Conservation (phyloP, 2,113 vertebrate genomes). For the Serinus canaria region DNA sequence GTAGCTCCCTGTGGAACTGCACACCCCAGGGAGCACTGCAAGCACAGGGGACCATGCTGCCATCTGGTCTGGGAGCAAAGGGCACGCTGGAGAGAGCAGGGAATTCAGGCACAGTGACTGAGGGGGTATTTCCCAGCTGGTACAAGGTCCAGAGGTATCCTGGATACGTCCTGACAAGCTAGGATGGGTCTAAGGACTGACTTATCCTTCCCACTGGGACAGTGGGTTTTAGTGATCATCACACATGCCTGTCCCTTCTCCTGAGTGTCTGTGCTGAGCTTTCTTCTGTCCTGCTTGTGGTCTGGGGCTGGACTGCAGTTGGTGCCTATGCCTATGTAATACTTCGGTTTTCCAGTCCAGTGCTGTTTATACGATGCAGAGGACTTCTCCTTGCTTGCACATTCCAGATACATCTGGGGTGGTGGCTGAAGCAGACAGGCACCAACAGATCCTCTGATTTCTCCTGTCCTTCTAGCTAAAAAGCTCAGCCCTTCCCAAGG, state of each 20-base stretch:
- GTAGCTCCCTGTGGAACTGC: not conserved
- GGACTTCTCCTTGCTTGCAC: not conserved
- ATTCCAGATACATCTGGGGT: not conserved
- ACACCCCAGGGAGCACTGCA: not conserved
- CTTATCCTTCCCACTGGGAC: not conserved
- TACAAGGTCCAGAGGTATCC: not conserved
- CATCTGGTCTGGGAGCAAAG: not conserved
- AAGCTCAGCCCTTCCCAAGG: not conserved
- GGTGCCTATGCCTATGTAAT: not conserved
- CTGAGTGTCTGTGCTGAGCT: not conserved
- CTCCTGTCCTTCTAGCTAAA: not conserved
- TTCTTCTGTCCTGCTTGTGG: not conserved
- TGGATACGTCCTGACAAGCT: not conserved
- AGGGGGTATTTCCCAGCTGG: not conserved
- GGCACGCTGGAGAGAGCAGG: accelerated
- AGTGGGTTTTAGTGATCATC: not conserved
- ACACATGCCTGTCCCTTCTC: not conserved
- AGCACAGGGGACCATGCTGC: not conserved
- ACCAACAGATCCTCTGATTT: not conserved
- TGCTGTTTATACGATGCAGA: not conserved
- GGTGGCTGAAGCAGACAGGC: not conserved
- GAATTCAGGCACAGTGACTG: not conserved
- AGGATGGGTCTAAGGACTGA: not conserved
- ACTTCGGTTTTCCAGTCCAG: not conserved
- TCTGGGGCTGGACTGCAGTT: not conserved